Base-by-base conservation (phyloP, 2,113 vertebrate species). In the Passer domesticus region DNA sequence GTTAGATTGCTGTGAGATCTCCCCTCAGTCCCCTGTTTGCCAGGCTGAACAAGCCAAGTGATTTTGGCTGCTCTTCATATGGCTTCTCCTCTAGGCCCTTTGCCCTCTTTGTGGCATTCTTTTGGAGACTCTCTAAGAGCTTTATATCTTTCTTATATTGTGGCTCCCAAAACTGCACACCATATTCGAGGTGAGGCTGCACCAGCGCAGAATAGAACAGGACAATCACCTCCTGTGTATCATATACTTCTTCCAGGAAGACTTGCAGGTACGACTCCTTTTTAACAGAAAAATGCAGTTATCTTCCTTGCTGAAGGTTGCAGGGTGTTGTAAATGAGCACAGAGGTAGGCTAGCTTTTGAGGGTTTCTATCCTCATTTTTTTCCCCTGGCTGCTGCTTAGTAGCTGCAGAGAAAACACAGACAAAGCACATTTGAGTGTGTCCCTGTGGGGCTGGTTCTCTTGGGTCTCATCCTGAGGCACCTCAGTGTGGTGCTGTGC, bases 201-300 rank as follows among this genome's bases (percentile, higher is more conserved):
- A n/a, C 13, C 41, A n/a, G 56, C 9, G 7, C 66, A 72, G 39
- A 46, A 39, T 1, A 39, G 74, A 70, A 27, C 74, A 87, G 56
- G 19, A 25, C 11, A n/a, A 10, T 63, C 24, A 56, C 43, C 21
- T 72, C 13, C 47, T 72, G 1, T 21, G 18, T 28, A 35, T 74
- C 37, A 16, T 24, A 15, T 0, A 0, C 39, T 78, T 77, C 31
- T 78, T 9, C 19, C 1, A 0, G 50, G 80, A 62, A 39, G 72
- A 30, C n/a, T 18, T 72, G 28, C 25, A 80, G 49, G 53, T 35
- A 10, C 0, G 0, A 15, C 17, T 89, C 39, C 35, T 43, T 13
- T 62, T 79, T 43, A 52, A 30, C 8, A 53, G 66, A n/a, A 41
- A 49, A 24, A 49, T 2, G 3, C 16, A 7, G 4, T 47, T 72